Evolutionary conservation across 2,888 invertebrate species (phyloP).

Genomic region (Calephelis perditalis): DNA sequence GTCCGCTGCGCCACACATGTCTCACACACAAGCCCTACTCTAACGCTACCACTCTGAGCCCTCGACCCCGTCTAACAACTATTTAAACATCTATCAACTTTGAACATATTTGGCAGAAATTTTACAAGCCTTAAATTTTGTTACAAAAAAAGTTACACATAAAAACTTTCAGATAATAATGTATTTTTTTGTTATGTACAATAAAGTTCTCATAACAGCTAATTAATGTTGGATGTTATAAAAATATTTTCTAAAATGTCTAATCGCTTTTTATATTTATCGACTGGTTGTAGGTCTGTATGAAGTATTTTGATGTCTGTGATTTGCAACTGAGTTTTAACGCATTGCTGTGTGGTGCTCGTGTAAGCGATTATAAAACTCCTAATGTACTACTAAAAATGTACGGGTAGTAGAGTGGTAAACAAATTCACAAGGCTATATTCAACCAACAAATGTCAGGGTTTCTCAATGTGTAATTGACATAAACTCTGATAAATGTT

Average conservation of each 20-base stretch:
- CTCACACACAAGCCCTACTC: constrained; percentile 29
- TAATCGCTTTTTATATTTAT: no score
- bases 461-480: neutral
- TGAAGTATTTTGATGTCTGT: constrained; percentile 5
- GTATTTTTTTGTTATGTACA: no score
- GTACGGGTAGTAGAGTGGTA: constrained; percentile 21
- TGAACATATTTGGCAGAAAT: no score
- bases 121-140: no score
- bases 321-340: neutral
- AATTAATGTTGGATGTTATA: no score
- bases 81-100: no score
- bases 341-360: constrained; percentile 17
- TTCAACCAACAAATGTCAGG: constrained; percentile 3
- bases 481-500: neutral
- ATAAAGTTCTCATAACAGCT: no score
- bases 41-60: constrained; percentile 17
- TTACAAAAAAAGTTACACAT: no score
- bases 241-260: neutral
- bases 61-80: neutral
- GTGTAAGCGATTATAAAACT: constrained; percentile 20
- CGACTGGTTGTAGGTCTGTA: neutral
- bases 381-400: constrained; percentile 17
- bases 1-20: constrained; percentile 39
- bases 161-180: no score
- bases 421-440: constrained; percentile 13